Conservation (phyloP, 1,140 invertebrate species). For the Calycopis cecrops region DNA sequence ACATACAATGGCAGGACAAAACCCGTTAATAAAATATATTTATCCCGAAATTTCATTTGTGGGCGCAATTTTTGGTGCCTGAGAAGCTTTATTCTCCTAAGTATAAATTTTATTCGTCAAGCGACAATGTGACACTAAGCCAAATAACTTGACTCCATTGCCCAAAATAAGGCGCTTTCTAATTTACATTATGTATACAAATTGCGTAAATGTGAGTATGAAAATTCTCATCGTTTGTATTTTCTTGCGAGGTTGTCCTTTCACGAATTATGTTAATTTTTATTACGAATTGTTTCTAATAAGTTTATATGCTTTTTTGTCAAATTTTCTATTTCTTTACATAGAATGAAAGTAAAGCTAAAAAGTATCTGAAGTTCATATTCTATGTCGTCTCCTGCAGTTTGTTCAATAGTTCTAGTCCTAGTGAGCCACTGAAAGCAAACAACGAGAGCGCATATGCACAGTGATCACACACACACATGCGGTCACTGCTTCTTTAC, state of each 20-base stretch:
- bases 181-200: constrained; percentile 72
- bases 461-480: no score
- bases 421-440: no score
- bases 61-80: constrained; percentile 40
- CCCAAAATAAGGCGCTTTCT: constrained; percentile 61
- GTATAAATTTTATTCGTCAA: constrained; percentile 58
- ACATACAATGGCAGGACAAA: constrained; percentile 6
- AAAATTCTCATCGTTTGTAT: constrained; percentile 62
- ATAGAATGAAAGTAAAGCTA: no score
- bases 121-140: constrained; percentile 50
- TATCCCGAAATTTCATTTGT: constrained; percentile 37
- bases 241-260: constrained; percentile 50
- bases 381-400: no score
- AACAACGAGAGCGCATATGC: no score
- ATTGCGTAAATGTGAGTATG: constrained; percentile 64
- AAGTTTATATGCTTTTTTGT: constrained; percentile 44
- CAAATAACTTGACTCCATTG: constrained; percentile 59
- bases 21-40: constrained; percentile 24
- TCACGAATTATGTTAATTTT: constrained; percentile 64
- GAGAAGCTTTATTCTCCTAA: constrained; percentile 47
- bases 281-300: constrained; percentile 57
- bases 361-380: no score
- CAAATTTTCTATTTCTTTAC: constrained; percentile 20
- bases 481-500: no score
- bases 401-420: no score